Evolutionary conservation across 2,888 invertebrate species (phyloP).

Genomic region (Myathropa florea): DNA sequence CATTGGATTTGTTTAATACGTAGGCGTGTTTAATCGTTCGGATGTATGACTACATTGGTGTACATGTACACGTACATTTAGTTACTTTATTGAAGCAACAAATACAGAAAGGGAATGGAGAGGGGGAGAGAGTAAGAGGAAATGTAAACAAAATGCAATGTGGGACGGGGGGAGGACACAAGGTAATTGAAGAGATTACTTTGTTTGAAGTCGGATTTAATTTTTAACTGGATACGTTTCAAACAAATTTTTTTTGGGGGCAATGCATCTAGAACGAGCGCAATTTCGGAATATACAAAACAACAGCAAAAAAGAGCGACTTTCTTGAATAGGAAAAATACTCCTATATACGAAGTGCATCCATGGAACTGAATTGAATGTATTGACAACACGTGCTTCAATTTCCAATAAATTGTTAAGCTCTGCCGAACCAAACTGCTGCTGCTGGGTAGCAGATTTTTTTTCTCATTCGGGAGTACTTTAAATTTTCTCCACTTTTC

Average conservation of each 20-base stretch:
- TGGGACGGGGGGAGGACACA: not conserved
- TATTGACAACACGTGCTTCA: too few species aligned
- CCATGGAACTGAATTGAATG: too few species aligned
- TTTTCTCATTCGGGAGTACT: too few species aligned
- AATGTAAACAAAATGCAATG: not conserved
- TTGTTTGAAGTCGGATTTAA: not conserved
- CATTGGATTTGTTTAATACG: constrained; percentile 52
- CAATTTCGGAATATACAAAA: too few species aligned
- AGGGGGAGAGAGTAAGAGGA: not conserved
- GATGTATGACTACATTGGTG: not conserved
- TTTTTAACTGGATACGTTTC: not conserved
- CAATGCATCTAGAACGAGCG: not conserved
- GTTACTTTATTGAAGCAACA: not conserved
- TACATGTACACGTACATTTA: not conserved
- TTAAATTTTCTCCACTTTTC: too few species aligned
- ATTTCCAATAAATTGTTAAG: too few species aligned
- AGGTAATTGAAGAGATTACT: constrained; percentile 3
- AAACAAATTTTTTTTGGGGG: not conserved
- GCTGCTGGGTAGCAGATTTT: too few species aligned
- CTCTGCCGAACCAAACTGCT: too few species aligned
- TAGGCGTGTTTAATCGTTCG: constrained; percentile 26
- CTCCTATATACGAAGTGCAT: too few species aligned
- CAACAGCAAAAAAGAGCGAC: too few species aligned
- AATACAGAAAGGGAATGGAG: not conserved
- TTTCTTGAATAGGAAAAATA: too few species aligned